Evolutionary conservation across 2,797 vertebrate species (phyloP).

Genomic region (Benthosema pterotum): DNA sequence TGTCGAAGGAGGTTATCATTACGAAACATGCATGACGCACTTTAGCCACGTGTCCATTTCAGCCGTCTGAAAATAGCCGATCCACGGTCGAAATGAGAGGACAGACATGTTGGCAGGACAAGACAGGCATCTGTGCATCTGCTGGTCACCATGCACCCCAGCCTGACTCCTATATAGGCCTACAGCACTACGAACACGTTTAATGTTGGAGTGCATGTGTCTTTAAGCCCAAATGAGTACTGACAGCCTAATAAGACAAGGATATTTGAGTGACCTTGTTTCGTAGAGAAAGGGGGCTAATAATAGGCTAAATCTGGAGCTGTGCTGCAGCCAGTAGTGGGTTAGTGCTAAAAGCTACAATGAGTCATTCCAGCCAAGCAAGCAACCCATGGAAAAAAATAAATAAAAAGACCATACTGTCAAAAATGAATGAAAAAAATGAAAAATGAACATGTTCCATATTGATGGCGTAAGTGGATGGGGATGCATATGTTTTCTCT

Average conservation of each 20-base stretch:
- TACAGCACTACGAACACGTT: slow-evolving; percentile 16
- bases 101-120: too few relatives aligned
- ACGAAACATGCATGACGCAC: too few relatives aligned
- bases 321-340: slow-evolving; percentile 64
- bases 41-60: too few relatives aligned
- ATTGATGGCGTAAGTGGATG: slow-evolving; percentile 16
- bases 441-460: slow-evolving; percentile 18
- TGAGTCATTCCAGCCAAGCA: slow-evolving; percentile 53
- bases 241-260: slow-evolving; percentile 73
- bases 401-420: slow-evolving; percentile 51
- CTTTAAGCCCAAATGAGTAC: slow-evolving; percentile 69
- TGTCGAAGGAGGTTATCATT: too few relatives aligned
- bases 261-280: slow-evolving; percentile 79
- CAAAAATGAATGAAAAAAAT: slow-evolving; percentile 45
- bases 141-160: too few relatives aligned
- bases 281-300: slow-evolving; percentile 74
- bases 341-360: slow-evolving; percentile 60
- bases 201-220: slow-evolving; percentile 45
- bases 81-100: too few relatives aligned
- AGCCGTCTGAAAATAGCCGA: too few relatives aligned
- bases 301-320: slow-evolving; percentile 78
- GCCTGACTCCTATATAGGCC: too few relatives aligned
- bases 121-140: too few relatives aligned
- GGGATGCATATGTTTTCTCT: slow-evolving; percentile 42
- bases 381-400: slow-evolving; percentile 52